Conservation (phyloP, 92 coral and sea anemone species). For the Desmophyllum pertusum region DNA sequence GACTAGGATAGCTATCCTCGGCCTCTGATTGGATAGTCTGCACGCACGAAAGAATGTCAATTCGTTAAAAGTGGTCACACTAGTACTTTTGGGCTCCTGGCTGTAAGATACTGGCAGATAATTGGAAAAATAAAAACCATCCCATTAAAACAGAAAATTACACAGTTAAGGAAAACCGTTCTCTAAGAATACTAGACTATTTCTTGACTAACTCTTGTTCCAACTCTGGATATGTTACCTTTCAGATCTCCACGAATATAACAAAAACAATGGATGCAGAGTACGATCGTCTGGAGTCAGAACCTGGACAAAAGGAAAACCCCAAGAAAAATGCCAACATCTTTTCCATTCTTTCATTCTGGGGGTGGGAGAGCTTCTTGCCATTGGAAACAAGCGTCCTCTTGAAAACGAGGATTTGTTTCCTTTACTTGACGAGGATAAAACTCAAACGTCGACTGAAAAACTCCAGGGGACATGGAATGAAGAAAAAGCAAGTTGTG, state of each 20-base stretch:
- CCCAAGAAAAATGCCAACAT: conserved; percentile 53
- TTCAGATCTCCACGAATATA: background rate
- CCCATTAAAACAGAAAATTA: too few relatives aligned
- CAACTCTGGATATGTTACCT: too few relatives aligned
- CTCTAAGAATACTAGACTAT: too few relatives aligned
- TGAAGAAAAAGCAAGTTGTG: conserved; percentile 23
- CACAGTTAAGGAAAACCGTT: too few relatives aligned
- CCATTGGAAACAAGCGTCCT: conserved; percentile 55
- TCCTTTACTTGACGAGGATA: conserved; percentile 50
- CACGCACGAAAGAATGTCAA: too few relatives aligned
- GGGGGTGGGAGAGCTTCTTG: conserved; percentile 55
- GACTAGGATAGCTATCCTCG: too few relatives aligned
- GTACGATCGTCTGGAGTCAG: background rate
- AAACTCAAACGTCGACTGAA: conserved; percentile 48
- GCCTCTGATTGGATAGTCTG: too few relatives aligned
- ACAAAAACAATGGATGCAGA: background rate
- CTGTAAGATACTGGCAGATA: too few relatives aligned
- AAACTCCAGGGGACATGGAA: conserved; percentile 44
- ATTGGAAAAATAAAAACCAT: too few relatives aligned
- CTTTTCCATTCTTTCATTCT: conserved; percentile 47
- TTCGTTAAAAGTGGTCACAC: too few relatives aligned
- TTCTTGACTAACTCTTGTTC: too few relatives aligned
- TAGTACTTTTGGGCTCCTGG: too few relatives aligned
- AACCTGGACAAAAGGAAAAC: conserved; percentile 29
- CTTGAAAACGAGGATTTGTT: conserved; percentile 61